These are phyloP conservation scores for Leuciscus idus DNA, from an alignment of 2,113 vertebrate genomes.

Conservation along the genomic window DNA sequence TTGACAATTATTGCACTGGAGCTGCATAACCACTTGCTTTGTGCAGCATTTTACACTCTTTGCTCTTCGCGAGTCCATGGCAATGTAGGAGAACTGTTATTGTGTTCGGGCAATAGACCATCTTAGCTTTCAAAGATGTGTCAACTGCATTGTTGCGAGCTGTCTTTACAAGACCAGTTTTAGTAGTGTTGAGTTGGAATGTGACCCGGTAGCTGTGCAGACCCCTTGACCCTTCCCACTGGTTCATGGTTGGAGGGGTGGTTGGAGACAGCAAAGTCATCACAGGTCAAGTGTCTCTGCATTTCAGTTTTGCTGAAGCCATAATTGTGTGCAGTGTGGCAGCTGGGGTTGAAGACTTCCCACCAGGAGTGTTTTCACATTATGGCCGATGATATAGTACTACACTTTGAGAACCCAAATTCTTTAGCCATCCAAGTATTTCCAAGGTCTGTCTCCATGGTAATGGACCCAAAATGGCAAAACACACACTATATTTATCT, in stretches of 20 bases:
- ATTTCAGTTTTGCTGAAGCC: not conserved
- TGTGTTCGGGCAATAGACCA: not conserved
- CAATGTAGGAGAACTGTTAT: not conserved
- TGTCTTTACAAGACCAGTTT: conserved; percentile 19
- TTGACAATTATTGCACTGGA: not conserved
- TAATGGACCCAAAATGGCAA: conserved; percentile 14
- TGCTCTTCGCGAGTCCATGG: not conserved
- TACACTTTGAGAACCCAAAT: conserved; percentile 1
- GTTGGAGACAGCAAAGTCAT: not conserved
- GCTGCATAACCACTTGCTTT: not conserved
- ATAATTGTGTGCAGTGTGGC: not conserved
- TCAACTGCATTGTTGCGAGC: not conserved
- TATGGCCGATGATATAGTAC: conserved; percentile 4
- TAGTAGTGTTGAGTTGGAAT: conserved; percentile 26
- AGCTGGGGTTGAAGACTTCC: conserved; percentile 24
- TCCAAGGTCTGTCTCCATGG: not conserved
- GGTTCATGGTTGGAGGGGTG: not conserved
- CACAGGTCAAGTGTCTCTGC: conserved; percentile 20
- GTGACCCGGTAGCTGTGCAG: not conserved
- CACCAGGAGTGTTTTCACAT: not conserved
- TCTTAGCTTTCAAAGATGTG: not conserved
- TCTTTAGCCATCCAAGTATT: not conserved
- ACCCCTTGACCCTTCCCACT: conserved; percentile 5
- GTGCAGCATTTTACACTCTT: not conserved
- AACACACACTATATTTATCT: conserved; percentile 5